A percentile compares a stretch with the other conserved stretches of the same genome.
Evolutionary conservation across 2,797 vertebrate genomes (phyloP).

Genomic region (Geotrypetes seraphini): DNA sequence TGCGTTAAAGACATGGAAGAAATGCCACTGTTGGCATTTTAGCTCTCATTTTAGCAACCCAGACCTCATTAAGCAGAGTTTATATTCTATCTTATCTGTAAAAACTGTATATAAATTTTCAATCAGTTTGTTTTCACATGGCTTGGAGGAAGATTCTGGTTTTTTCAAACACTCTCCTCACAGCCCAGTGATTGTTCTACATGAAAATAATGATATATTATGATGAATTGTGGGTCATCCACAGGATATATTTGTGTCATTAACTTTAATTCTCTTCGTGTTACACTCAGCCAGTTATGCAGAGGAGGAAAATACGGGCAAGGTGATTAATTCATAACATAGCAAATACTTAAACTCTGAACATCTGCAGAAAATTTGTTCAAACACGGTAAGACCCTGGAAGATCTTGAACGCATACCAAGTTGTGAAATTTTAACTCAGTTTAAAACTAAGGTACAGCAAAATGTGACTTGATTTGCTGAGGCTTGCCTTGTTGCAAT

Average conservation of each 20-base stretch:
- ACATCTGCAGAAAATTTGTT: background rate
- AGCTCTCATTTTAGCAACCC: conserved; percentile 24
- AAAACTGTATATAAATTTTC: conserved; percentile 17
- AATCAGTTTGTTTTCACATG: conserved; percentile 28
- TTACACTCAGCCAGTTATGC: background rate
- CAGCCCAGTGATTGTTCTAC: conserved; percentile 24
- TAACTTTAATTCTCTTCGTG: background rate
- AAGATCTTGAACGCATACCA: background rate
- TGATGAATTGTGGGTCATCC: conserved; percentile 1
- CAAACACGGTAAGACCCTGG: background rate
- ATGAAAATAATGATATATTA: conserved; percentile 24
- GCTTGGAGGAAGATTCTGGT: conserved; percentile 28
- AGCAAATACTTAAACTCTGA: conserved; percentile 3
- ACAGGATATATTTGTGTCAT: background rate
- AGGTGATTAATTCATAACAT: conserved; percentile 1
- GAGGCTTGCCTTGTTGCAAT: too few species aligned
- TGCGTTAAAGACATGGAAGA: conserved; percentile 42
- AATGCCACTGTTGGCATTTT: conserved; percentile 32
- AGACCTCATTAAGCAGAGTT: conserved; percentile 30
- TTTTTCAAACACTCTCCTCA: conserved; percentile 26
- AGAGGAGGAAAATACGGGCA: conserved; percentile 1
- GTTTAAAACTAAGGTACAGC: background rate
- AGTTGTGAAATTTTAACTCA: background rate
- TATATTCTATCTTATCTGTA: conserved; percentile 30
- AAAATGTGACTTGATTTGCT: too few species aligned